A percentile compares a stretch with the other conserved stretches of the same genome.
Evolutionary conservation across 2,113 vertebrate genomes (phyloP).

Genomic region (Columbina picui): DNA sequence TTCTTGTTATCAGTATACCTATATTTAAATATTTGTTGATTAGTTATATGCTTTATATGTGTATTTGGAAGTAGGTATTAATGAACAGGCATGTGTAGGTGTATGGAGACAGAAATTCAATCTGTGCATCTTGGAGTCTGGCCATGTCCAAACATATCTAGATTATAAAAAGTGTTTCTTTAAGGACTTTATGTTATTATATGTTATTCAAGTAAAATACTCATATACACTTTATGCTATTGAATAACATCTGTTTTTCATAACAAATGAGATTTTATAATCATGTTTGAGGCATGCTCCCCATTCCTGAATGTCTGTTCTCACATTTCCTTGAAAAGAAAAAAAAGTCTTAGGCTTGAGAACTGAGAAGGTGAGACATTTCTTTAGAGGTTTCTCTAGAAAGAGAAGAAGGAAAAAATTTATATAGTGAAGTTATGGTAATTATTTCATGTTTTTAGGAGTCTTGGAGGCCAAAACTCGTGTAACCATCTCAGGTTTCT

Average conservation of each 20-base stretch:
- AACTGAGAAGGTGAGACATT: constrained; percentile 62
- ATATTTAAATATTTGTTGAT: neutral
- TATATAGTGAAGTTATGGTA: neutral
- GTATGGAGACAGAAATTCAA: neutral
- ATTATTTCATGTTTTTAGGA: constrained; percentile 51
- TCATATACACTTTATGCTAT: neutral
- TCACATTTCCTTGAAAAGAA: constrained; percentile 41
- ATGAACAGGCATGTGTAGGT: neutral
- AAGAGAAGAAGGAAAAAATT: neutral
- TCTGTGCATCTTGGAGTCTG: constrained; percentile 11
- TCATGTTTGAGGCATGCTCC: neutral
- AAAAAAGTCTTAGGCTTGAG: constrained; percentile 3
- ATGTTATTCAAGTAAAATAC: neutral
- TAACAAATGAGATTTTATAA: constrained; percentile 46
- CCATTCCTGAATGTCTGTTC: constrained; percentile 42
- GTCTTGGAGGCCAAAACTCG: constrained; percentile 43
- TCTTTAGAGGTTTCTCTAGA: constrained; percentile 29
- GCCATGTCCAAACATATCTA: neutral
- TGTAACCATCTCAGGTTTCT: constrained; percentile 63
- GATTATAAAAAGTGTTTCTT: neutral
- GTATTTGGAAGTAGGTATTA: neutral
- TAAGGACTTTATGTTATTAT: neutral
- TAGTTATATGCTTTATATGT: neutral
- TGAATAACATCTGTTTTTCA: constrained; percentile 52
- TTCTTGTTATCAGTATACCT: neutral